Evolutionary conservation across 2,888 invertebrate species (phyloP).

Genomic region (Himalopsyche kuldschensis): DNA sequence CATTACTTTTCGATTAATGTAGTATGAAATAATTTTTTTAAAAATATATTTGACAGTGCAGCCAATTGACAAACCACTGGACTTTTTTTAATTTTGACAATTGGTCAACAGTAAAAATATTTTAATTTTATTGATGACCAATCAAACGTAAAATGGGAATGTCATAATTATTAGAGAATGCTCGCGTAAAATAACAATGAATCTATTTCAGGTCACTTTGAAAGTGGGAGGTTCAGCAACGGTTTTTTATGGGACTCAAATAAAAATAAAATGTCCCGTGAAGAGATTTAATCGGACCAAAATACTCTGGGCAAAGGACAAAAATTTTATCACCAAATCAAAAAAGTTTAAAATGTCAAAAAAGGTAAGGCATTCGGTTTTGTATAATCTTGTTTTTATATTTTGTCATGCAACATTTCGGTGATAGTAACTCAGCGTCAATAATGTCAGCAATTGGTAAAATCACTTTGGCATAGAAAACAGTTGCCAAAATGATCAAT

Average conservation of each 20-base stretch:
- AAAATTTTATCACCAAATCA: conserved; percentile 73
- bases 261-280: conserved; percentile 93
- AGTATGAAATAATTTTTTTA: too few species aligned
- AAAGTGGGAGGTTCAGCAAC: conserved; percentile 90
- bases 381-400: background rate
- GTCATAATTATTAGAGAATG: too few species aligned
- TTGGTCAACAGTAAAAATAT: too few species aligned
- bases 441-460: background rate
- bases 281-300: conserved; percentile 80
- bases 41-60: too few species aligned
- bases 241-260: conserved; percentile 86
- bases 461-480: too few species aligned
- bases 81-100: too few species aligned
- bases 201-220: conserved; percentile 61
- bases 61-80: too few species aligned
- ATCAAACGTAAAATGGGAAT: too few species aligned
- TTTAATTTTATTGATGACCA: too few species aligned
- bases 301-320: conserved; percentile 89
- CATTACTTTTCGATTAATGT: too few species aligned
- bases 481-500: background rate
- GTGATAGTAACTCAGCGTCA: too few species aligned
- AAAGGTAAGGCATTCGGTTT: conserved; percentile 56
- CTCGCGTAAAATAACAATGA: background rate
- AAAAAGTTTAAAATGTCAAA: conserved; percentile 86
- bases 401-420: too few species aligned